Evolutionary conservation across 2,888 invertebrate genomes (phyloP), one percentile per base, ranked within the genome.

Genomic region (Latrodectus hesperus): DNA sequence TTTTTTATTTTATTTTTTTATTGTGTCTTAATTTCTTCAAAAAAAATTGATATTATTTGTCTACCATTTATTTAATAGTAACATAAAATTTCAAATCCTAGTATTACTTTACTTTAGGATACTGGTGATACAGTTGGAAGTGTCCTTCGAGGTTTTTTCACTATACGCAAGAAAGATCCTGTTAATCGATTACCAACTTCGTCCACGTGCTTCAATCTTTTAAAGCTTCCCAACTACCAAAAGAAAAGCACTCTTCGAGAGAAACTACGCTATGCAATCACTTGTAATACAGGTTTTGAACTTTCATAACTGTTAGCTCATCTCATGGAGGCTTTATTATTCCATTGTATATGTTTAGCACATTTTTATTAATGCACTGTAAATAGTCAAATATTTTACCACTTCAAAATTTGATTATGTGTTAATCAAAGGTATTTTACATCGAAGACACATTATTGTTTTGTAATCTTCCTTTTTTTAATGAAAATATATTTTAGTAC

Each of bases 221-320:
- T 99, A 72, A 99, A 99, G 92, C 94, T 98, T 91, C 99, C 99
- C 82, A 99, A 99, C 93, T 99, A 99, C 92, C 98, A 98, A 92
- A 98, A 98, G 93, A 97, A 98, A 91, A 96, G 96, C 91, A 98
- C 98, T 0, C 93, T 99, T 9, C 94, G 98, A 74, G 99, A 99
- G 91, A 99, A 99, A 92, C 93, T 99, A 9, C 95, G 98, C 60
- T 99, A 99, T 92, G 99, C 99, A 0, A 98, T 99, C 82, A 96
- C 96, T 90, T 98, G 98, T 91, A 99, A 99, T 92, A 98, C 99
- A 17, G 99, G 99, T 38, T 99, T 99, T 93, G 99, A 99, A 93
- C 94, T 99, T n/a, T 99, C 99, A 6, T 99, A 91, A 92, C 82
- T 12, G 73, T 22, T 52, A 53, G 12, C 22, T 73, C 73, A 14